Percentiles rank a stretch among this genome's conserved stretches.
These are phyloP conservation scores for Ceuthmochares aereus DNA, from an alignment of 2,113 vertebrate genomes.

Conservation along the genomic window DNA sequence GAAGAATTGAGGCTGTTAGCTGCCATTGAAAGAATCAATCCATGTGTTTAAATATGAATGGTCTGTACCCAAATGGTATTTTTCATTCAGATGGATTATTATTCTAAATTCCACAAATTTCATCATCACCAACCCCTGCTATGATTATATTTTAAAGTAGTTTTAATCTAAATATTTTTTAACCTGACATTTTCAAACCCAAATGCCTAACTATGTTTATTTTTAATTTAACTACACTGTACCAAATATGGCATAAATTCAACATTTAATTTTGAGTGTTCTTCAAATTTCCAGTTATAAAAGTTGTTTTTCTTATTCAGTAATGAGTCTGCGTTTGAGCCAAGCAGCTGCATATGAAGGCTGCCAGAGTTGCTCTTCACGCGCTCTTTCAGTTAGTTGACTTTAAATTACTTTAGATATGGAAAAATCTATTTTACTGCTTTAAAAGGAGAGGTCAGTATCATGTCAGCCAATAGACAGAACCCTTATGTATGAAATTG, in stretches of 20 bases:
- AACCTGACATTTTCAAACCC: background rate
- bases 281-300: conserved; percentile 61
- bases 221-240: conserved; percentile 45
- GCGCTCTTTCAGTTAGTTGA: conserved; percentile 38
- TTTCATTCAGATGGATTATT: background rate
- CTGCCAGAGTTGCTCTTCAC: conserved; percentile 49
- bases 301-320: conserved; percentile 58
- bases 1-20: background rate
- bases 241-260: conserved; percentile 52
- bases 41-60: background rate
- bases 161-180: conserved; percentile 38
- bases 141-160: background rate
- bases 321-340: conserved; percentile 55
- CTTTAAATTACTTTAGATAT: conserved; percentile 58
- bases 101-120: background rate
- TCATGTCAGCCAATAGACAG: conserved; percentile 45
- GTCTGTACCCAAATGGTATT: background rate
- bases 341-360: conserved; percentile 55
- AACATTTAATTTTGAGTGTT: conserved; percentile 47
- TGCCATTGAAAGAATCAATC: background rate
- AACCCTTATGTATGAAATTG: background rate
- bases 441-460: conserved; percentile 30
- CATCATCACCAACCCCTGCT: background rate
- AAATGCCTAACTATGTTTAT: conserved; percentile 25
- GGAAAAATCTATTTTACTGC: conserved; percentile 49